Conservation (phyloP, 2,797 vertebrate species). For the Linurgus olivaceus region DNA sequence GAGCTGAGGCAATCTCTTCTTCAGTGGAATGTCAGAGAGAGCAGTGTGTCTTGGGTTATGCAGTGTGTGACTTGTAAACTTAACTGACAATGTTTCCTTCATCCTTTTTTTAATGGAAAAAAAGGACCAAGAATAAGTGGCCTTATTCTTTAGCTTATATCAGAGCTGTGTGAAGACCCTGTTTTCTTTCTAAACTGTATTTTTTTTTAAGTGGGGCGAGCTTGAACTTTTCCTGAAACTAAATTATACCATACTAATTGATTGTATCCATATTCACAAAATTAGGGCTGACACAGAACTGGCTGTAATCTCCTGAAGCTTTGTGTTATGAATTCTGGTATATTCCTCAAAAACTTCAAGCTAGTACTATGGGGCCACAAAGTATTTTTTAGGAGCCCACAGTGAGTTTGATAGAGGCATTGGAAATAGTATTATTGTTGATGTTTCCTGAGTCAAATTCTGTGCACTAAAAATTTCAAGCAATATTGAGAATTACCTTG, state of each 20-base stretch:
- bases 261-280: background rate
- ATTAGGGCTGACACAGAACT: background rate
- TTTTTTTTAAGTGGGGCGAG: background rate
- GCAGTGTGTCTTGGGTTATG: background rate
- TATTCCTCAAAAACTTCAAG: background rate
- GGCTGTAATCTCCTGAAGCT: background rate
- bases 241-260: background rate
- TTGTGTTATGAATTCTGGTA: background rate
- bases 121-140: conserved; percentile 8
- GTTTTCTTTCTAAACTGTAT: background rate
- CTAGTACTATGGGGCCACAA: background rate
- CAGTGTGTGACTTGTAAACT: background rate
- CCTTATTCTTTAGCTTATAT: background rate
- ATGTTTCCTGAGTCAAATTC: background rate
- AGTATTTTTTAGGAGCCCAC: background rate
- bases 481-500: conserved; percentile 59
- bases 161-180: background rate
- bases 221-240: background rate
- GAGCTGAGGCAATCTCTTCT: background rate
- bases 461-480: conserved; percentile 51
- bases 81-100: background rate
- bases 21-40: background rate
- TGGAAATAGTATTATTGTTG: background rate
- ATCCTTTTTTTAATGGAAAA: background rate
- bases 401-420: background rate